Base-by-base conservation (phyloP, 2,888 invertebrate species). In the Drosophila borborema region DNA sequence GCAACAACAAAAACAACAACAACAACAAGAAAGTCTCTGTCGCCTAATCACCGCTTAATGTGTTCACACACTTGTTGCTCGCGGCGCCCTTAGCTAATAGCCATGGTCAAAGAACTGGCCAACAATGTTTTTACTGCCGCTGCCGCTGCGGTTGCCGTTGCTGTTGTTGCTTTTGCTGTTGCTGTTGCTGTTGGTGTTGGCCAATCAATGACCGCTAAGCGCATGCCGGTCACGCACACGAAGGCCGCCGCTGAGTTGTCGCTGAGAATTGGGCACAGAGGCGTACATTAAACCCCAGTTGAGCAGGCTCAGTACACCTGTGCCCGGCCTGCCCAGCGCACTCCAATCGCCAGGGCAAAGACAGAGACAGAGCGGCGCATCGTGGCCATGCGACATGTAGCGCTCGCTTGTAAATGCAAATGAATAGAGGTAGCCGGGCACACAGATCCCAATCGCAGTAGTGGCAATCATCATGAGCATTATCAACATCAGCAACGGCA, bases 211-310 rank as follows among this genome's bases (percentile, higher is more conserved):
- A 88, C 86, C 86, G 89, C 86, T 82, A 86, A 86, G 79, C 78
- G 83, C 84, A 91, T 91, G 90, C 91, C 74, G 84, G 80, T 80
- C 91, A 90, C 89, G 91, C 86, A 86, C 82, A 81, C 91, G 91
- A 91, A 91, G 91, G 91, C 91, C 91, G 89, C 81, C 79, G 36
- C 74, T 77, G 67, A 60, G 72, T 70, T 54, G 69, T 66, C 68
- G 77, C 61, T 53, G 49, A 72, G 81, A 86, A 89, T 86, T 85
- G 85, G 76, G 87, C 82, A 86, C 86, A 81, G 72, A 74, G 71
- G 64, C 75, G 81, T 77, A 63, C 80, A 64, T 80, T 87, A 82
- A 86, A 82, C 84, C 69, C 61, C 67, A 72, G 66, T 34, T 23
- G 43, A 20, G 23, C 54, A 54, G 40, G 54, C 41, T 12, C 60